Conservation (phyloP, 35 echinoderm and acorn worm species). For the Hemicentrotus pulcherrimus region DNA sequence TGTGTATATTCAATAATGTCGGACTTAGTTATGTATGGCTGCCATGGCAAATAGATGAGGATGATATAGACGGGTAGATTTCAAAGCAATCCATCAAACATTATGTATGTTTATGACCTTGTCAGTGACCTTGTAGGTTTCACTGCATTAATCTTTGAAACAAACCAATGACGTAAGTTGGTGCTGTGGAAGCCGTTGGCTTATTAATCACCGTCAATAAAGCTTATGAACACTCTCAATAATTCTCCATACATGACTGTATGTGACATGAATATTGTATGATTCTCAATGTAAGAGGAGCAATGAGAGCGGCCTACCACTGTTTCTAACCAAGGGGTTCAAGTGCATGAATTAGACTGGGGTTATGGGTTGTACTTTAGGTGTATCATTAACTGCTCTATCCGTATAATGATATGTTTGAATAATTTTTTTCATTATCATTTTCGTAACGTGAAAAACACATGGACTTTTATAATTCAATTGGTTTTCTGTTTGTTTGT, state of each 20-base stretch:
- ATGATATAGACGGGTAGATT: neutral
- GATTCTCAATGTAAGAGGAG: neutral
- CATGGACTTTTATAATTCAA: too few species aligned
- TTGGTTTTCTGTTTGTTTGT: too few species aligned
- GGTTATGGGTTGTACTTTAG: neutral
- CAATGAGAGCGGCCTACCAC: neutral
- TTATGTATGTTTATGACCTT: neutral
- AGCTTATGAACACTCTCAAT: neutral
- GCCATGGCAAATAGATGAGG: neutral
- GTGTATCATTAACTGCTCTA: neutral
- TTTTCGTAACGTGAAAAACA: too few species aligned
- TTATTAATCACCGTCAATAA: slow-evolving; percentile 19
- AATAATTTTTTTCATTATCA: neutral
- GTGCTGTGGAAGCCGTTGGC: neutral
- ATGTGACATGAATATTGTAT: slow-evolving; percentile 5
- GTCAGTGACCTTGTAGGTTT: neutral
- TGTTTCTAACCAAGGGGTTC: neutral
- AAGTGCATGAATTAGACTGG: neutral
- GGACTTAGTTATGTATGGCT: too few species aligned
- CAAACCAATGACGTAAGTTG: neutral
- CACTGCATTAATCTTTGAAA: neutral
- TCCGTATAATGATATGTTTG: neutral
- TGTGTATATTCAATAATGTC: neutral
- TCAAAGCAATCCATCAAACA: neutral
- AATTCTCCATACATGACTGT: slow-evolving; percentile 5